Percentiles rank a stretch among this genome's conserved stretches.
Conservation (phyloP, 2,888 invertebrate genomes). For the Tineola bisselliella region DNA sequence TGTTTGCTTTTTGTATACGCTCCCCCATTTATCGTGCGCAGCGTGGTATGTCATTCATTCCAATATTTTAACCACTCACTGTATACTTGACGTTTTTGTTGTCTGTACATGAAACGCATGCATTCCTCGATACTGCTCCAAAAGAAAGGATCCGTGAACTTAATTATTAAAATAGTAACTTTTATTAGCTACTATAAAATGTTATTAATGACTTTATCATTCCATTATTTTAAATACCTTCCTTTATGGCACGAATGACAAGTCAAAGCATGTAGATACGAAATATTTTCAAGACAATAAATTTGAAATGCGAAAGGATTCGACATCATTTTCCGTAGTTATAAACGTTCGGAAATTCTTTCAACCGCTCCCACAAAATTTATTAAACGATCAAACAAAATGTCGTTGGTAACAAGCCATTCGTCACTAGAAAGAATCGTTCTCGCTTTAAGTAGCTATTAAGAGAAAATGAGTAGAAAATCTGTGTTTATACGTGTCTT, state of each 20-base stretch:
- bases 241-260: neutral
- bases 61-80: conserved; percentile 62
- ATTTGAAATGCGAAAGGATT: conserved; percentile 6
- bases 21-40: conserved; percentile 61
- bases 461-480: conserved; percentile 21
- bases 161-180: conserved; percentile 1
- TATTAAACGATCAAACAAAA: conserved; percentile 56
- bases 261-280: neutral
- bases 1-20: conserved; percentile 61
- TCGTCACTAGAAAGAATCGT: conserved; percentile 45
- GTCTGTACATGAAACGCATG: conserved; percentile 51
- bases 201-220: conserved; percentile 2
- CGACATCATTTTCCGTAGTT: neutral
- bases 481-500: conserved; percentile 31
- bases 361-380: conserved; percentile 33
- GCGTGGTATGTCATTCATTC: conserved; percentile 68
- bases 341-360: neutral
- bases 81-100: conserved; percentile 56
- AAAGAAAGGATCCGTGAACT: conserved; percentile 4
- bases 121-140: conserved; percentile 31
- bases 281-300: neutral
- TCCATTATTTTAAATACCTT: neutral
- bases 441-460: conserved; percentile 29
- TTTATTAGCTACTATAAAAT: neutral
- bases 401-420: conserved; percentile 33